Evolutionary conservation across 2,888 invertebrate genomes (phyloP).

Genomic region (Alsophila aescularia): DNA sequence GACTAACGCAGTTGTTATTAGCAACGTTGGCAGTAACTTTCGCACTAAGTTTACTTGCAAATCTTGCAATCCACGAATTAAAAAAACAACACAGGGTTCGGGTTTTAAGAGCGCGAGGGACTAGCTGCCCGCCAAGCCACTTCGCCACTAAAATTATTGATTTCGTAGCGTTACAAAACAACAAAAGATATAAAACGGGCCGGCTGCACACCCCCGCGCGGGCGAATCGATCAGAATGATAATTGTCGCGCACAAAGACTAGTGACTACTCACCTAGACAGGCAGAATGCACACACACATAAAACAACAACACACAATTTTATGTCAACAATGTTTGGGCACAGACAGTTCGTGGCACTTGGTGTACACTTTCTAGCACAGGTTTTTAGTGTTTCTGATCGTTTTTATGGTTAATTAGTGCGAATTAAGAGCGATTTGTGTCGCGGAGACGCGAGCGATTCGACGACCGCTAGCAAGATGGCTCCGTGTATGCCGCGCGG

Average conservation of each 20-base stretch:
- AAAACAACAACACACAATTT: conserved; percentile 71
- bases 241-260: conserved; percentile 84
- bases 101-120: conserved; percentile 26
- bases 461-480: conserved; percentile 82
- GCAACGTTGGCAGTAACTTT: conserved; percentile 27
- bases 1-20: conserved; percentile 11
- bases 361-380: conserved; percentile 53
- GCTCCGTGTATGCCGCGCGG: conserved; percentile 77
- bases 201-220: conserved; percentile 78
- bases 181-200: conserved; percentile 83
- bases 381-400: conserved; percentile 57
- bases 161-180: conserved; percentile 80
- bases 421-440: conserved; percentile 76
- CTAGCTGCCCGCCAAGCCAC: conserved; percentile 48
- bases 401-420: conserved; percentile 77
- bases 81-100: conserved; percentile 25
- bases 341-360: conserved; percentile 49
- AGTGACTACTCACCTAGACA: conserved; percentile 79
- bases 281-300: conserved; percentile 76
- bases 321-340: conserved; percentile 62
- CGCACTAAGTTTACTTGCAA: conserved; percentile 32
- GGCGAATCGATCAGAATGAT: conserved; percentile 82
- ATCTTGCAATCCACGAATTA: conserved; percentile 40
- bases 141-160: conserved; percentile 81
- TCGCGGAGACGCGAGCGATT: conserved; percentile 78